These are phyloP conservation scores for Phalera bucephala DNA, from an alignment of 2,888 invertebrate species.

Conservation along the genomic window DNA sequence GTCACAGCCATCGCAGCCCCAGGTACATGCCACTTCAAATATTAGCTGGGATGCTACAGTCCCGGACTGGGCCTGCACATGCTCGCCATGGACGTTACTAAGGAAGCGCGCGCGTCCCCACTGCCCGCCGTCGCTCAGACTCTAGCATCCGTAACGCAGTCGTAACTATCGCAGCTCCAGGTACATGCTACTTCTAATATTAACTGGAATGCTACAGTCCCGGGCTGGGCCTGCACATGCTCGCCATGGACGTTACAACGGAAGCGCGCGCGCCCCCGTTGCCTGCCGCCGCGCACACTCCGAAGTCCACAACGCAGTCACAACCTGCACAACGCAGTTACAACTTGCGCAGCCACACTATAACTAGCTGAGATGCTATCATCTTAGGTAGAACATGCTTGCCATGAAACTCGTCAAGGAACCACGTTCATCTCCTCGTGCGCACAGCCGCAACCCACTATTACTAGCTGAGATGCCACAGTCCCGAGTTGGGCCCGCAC, in stretches of 20 bases:
- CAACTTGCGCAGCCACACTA: not conserved
- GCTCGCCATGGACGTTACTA: conserved; percentile 95
- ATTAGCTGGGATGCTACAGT: conserved; percentile 67
- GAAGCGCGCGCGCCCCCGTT: conserved; percentile 79
- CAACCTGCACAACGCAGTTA: conserved; percentile 66
- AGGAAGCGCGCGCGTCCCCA: conserved; percentile 83
- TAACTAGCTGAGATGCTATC: conserved; percentile 59
- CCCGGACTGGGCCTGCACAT: conserved; percentile 65
- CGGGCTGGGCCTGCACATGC: conserved; percentile 74
- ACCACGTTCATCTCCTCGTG: too few relatives aligned
- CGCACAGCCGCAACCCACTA: too few relatives aligned
- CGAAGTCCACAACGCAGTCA: conserved; percentile 45
- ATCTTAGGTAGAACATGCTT: too few relatives aligned
- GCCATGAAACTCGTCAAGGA: too few relatives aligned
- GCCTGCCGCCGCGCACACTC: conserved; percentile 58
- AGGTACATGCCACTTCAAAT: conserved; percentile 38
- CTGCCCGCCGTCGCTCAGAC: conserved; percentile 62
- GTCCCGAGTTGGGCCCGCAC: conserved; percentile 64
- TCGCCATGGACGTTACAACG: conserved; percentile 95
- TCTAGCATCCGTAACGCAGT: conserved; percentile 42
- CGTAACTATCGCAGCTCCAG: conserved; percentile 64
- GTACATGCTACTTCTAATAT: conserved; percentile 26
- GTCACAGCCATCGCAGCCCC: conserved; percentile 60
- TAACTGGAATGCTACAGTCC: conserved; percentile 72
- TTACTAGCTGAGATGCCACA: too few relatives aligned